Evolutionary conservation across 1,140 invertebrate genomes (phyloP).

Genomic region (Protaetia brevitarsis): DNA sequence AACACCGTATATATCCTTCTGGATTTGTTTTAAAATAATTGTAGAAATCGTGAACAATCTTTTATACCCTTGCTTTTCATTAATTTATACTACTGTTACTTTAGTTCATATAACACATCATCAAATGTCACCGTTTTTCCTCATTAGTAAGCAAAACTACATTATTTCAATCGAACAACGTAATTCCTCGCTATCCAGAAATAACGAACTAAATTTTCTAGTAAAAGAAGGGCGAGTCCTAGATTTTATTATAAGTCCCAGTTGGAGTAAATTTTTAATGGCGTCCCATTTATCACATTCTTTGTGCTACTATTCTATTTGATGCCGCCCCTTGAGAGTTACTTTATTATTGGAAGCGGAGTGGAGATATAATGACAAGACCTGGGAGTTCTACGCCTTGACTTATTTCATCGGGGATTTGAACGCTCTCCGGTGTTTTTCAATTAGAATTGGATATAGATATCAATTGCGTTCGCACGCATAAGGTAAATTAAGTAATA

Average conservation of each 20-base stretch:
- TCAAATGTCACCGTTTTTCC: too few relatives aligned
- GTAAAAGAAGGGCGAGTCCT: neutral
- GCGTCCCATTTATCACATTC: constrained; percentile 8
- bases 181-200: neutral
- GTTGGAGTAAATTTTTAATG: constrained; percentile 4
- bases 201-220: neutral
- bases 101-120: too few relatives aligned
- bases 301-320: constrained; percentile 4
- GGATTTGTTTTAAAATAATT: too few relatives aligned
- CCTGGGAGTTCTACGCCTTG: neutral
- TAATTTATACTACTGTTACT: too few relatives aligned
- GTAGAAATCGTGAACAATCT: too few relatives aligned
- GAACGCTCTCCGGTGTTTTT: constrained; percentile 8
- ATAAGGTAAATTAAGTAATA: neutral
- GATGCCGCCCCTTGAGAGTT: neutral
- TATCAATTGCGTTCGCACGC: neutral
- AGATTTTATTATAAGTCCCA: constrained; percentile 9
- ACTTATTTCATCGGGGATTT: constrained; percentile 1
- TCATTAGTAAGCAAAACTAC: too few relatives aligned
- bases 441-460: constrained; percentile 2
- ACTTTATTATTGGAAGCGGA: constrained; percentile 4
- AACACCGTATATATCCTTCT: too few relatives aligned
- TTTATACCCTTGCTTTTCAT: too few relatives aligned
- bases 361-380: constrained; percentile 2
- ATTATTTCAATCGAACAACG: neutral